Evolutionary conservation across 2,888 invertebrate species (phyloP).

Genomic region (Exephanes ischioxanthus): DNA sequence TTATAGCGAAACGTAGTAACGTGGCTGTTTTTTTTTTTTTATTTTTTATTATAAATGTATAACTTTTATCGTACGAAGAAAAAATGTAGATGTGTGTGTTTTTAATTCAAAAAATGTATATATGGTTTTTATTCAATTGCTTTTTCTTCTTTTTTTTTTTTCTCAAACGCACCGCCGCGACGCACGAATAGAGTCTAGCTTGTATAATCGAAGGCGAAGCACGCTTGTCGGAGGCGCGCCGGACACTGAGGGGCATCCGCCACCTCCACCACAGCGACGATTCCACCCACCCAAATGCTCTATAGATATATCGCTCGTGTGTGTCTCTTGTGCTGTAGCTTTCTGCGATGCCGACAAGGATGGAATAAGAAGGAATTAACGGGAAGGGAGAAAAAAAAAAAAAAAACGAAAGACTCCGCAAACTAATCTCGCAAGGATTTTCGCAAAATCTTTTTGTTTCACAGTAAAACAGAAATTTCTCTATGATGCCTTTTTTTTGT

Average conservation of each 20-base stretch:
- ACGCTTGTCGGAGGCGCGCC: constrained; percentile 85
- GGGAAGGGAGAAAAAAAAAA: constrained; percentile 34
- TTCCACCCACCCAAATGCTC: constrained; percentile 80
- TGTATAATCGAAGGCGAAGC: constrained; percentile 78
- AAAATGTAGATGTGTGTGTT: background rate
- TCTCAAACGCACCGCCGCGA: constrained; percentile 61
- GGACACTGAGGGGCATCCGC: constrained; percentile 85
- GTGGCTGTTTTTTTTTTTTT: background rate
- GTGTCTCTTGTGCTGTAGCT: constrained; percentile 70
- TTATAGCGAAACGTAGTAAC: constrained; percentile 1
- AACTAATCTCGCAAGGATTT: constrained; percentile 35
- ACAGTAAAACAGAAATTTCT: background rate
- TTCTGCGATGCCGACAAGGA: constrained; percentile 59
- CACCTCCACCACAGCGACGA: constrained; percentile 77
- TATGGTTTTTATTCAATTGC: background rate
- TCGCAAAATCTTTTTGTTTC: constrained; percentile 40
- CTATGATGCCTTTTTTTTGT: background rate
- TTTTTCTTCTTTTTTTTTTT: constrained; percentile 10
- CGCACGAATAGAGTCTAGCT: constrained; percentile 55
- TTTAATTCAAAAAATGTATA: background rate
- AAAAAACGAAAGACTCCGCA: constrained; percentile 30
- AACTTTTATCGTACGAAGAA: constrained; percentile 8
- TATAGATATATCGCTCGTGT: constrained; percentile 77
- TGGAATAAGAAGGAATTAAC: constrained; percentile 36
- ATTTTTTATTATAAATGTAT: background rate